phyloP scores from a whole-genome alignment of 1,140 invertebrate genomes.

The Drosophila ogumai region DNA sequence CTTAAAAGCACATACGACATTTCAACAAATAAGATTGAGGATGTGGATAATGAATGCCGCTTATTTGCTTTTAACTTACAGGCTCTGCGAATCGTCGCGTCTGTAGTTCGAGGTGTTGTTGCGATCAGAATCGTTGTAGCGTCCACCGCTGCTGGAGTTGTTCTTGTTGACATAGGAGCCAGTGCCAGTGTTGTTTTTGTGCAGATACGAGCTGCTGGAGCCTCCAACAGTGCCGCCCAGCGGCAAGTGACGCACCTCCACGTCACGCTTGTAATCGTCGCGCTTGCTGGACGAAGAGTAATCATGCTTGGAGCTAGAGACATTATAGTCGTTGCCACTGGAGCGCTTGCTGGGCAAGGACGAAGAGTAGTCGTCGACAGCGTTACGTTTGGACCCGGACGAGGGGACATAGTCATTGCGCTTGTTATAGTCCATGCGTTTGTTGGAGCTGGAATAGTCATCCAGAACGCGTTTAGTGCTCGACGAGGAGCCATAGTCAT shows the following conservation, averaged over 20 bases:
- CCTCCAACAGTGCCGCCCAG: constrained; percentile 49
- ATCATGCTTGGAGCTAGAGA: constrained; percentile 68
- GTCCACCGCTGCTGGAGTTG: constrained; percentile 61
- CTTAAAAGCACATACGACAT: no score
- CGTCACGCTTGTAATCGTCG: constrained; percentile 73
- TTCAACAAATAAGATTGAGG: not conserved
- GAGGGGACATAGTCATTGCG: constrained; percentile 67
- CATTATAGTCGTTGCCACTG: constrained; percentile 64
- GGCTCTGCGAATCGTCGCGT: constrained; percentile 72
- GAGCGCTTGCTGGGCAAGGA: constrained; percentile 72
- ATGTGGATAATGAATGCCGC: no score
- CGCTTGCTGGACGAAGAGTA: constrained; percentile 72
- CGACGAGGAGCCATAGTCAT: constrained; percentile 73
- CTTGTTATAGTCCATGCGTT: constrained; percentile 77
- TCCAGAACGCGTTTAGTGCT: constrained; percentile 64
- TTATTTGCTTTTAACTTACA: constrained; percentile 28
- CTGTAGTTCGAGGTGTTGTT: constrained; percentile 66
- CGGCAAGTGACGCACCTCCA: constrained; percentile 73
- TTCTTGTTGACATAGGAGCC: constrained; percentile 68
- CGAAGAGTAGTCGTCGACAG: constrained; percentile 70
- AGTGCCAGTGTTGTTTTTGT: constrained; percentile 57
- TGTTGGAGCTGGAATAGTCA: constrained; percentile 68
- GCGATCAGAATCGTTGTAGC: constrained; percentile 72
- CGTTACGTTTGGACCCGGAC: constrained; percentile 63
- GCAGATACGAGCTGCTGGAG: constrained; percentile 66